phyloP scores from a whole-genome alignment of 2,113 vertebrate species.

The Perca fluviatilis region DNA sequence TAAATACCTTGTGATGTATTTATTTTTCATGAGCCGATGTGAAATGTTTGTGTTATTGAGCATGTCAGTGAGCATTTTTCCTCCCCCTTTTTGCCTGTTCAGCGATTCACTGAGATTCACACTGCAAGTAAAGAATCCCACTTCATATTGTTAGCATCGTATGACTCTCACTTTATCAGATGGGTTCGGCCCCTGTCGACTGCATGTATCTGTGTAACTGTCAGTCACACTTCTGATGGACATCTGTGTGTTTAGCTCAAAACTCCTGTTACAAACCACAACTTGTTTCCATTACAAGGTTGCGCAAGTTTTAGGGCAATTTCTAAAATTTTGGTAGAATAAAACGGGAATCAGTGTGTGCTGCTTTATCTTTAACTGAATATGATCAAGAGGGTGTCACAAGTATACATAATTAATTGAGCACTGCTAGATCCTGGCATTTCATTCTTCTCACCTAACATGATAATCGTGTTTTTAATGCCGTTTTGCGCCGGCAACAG shows the following conservation, averaged over 20 bases:
- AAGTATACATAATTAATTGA: background rate
- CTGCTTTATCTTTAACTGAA: background rate
- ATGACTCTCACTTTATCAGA: constrained; percentile 35
- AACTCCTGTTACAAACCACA: background rate
- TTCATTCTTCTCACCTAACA: too few relatives aligned
- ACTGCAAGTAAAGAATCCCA: constrained; percentile 28
- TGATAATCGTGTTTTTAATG: too few relatives aligned
- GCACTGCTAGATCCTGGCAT: too few relatives aligned
- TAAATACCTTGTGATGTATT: constrained; percentile 25
- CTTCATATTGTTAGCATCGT: background rate
- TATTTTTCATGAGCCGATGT: constrained; percentile 19
- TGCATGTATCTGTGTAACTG: constrained; percentile 20
- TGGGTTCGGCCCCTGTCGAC: constrained; percentile 9
- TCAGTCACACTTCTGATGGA: constrained; percentile 16
- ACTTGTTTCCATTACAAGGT: background rate
- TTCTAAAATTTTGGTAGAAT: background rate
- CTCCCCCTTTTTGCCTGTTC: constrained; percentile 5
- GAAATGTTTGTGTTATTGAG: constrained; percentile 30
- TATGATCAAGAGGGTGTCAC: background rate
- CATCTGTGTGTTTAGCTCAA: background rate
- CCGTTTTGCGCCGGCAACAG: too few relatives aligned
- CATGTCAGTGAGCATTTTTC: background rate
- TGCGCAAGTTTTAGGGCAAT: background rate
- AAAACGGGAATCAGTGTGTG: background rate
- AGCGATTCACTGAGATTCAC: constrained; percentile 25